Percentiles rank a stretch among this genome's conserved stretches.
Conservation (phyloP, 1,140 invertebrate species). For the Atta cephalotes region DNA sequence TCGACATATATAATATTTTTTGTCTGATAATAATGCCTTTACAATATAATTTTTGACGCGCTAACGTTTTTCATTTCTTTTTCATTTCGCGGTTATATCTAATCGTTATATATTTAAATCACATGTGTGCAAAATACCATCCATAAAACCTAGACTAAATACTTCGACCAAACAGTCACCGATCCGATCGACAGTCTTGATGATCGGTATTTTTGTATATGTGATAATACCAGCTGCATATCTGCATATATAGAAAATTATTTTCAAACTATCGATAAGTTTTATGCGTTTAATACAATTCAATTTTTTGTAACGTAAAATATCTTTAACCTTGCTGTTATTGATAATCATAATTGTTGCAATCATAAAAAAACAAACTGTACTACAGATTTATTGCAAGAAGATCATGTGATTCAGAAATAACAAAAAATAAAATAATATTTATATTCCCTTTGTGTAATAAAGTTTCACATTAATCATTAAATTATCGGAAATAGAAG, state of each 20-base stretch:
- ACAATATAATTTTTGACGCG: too few relatives aligned
- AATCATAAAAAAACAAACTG: conserved; percentile 30
- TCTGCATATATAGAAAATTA: neutral
- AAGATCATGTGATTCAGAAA: neutral
- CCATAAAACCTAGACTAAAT: conserved; percentile 33
- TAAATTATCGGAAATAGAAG: neutral
- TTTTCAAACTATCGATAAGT: neutral
- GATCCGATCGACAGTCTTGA: neutral
- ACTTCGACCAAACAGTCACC: neutral
- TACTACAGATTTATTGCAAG: conserved; percentile 37
- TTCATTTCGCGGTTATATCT: conserved; percentile 20
- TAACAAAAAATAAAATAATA: conserved; percentile 8
- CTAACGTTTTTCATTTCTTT: neutral
- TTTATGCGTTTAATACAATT: conserved; percentile 33
- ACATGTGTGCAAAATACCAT: neutral
- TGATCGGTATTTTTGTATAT: neutral
- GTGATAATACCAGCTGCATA: neutral
- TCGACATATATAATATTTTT: neutral
- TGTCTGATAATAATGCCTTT: neutral
- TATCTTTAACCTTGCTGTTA: conserved; percentile 28
- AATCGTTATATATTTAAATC: conserved; percentile 37
- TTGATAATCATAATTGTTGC: conserved; percentile 46
- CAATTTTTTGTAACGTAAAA: neutral
- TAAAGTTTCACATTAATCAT: neutral
- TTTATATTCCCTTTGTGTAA: neutral